Base-by-base conservation (phyloP, 1,140 invertebrate genomes). In the Temnothorax nylanderi region DNA sequence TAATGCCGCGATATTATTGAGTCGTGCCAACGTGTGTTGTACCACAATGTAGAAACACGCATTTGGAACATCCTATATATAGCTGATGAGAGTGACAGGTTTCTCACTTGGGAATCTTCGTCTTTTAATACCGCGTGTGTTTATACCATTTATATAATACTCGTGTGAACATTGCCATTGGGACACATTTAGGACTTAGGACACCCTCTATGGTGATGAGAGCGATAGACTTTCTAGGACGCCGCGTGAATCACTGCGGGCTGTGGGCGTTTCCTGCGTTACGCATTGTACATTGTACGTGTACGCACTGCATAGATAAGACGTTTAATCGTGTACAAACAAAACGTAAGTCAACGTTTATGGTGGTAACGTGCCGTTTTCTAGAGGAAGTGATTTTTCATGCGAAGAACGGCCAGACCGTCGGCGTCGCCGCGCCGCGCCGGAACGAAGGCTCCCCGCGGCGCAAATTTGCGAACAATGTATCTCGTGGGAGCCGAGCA, bases 351-450 rank as follows among this genome's bases (percentile, higher is more conserved):
- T 67, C 21, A 88, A 88, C 54, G 85, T 78, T 5, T 74, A 7
- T 8, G 10, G 34, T 51, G n/a, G 10, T 5, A 13, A 60, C 47
- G 13, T 65, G 13, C 65, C 18, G 71, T 85, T 56, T 76, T 51
- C 78, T 37, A 41, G 44, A 76, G 88, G 88, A 89, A 89, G 88
- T 72, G 80, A 90, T 86, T 85, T 88, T 87, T 78, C 88, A 60
- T 62, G 85, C 80, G 69, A 64, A 26, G n/a, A 71, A 71, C 49
- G 75, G 34, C 7, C 47, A 32, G 16, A 62, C 37, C 37, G 26
- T 26, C 26, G 26, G 26, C 26, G 26, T 26, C 26, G 26, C 26
- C 26, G 26, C 37, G 37, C 37, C 7, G 5, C 71, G 13, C 54
- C 37, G 54, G 41, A 65, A 41, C 34, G n/a, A 18, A 41, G 60